Evolutionary conservation across 2,888 invertebrate genomes (phyloP).

Genomic region (Nemotelus pantherinus): DNA sequence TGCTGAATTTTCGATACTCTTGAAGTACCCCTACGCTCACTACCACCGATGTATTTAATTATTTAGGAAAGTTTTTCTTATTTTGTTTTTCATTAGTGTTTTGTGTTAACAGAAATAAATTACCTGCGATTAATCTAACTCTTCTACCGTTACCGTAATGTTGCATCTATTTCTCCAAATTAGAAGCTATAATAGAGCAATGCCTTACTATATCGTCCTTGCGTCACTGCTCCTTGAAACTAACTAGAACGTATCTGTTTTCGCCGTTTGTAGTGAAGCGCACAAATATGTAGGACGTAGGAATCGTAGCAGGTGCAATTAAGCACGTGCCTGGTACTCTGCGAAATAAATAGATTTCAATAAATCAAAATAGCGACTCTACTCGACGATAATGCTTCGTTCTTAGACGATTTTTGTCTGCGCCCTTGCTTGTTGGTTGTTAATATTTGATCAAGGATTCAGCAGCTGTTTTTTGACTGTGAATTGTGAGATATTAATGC

Average conservation of each 20-base stretch:
- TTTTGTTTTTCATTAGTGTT: conserved; percentile 40
- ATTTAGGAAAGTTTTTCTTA: conserved; percentile 11
- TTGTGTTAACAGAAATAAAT: conserved; percentile 36
- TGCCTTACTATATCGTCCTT: no score
- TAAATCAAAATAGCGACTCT: background rate
- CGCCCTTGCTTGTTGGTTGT: background rate
- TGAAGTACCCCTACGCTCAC: no score
- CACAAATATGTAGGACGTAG: background rate
- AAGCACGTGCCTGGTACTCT: conserved; percentile 31
- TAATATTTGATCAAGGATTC: background rate
- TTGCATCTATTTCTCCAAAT: no score
- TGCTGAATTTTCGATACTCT: no score
- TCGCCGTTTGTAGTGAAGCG: background rate
- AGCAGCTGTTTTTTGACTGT: background rate
- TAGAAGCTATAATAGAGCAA: no score
- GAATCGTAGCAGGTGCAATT: conserved; percentile 21
- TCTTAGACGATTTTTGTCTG: no score
- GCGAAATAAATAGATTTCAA: conserved; percentile 40
- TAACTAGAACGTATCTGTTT: background rate
- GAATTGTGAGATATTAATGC: background rate
- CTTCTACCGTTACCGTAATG: background rate
- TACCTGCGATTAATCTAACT: conserved; percentile 36
- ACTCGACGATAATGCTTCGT: no score
- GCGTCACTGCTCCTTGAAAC: no score
- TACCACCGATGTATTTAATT: background rate